A percentile compares a stretch with the other conserved stretches of the same genome.
Conservation (phyloP, 2,888 invertebrate species). For the Ochropacha duplaris region DNA sequence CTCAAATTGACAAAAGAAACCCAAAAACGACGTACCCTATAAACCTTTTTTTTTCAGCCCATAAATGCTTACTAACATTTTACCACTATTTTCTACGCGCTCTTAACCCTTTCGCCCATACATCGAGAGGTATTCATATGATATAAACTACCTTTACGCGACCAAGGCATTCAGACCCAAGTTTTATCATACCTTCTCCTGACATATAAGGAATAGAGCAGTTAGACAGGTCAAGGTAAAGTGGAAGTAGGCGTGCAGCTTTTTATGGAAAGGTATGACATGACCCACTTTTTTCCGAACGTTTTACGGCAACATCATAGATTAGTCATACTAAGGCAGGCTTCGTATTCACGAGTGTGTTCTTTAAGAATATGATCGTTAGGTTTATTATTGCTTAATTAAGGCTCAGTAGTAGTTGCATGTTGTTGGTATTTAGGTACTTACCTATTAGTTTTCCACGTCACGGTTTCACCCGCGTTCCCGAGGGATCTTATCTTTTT, state of each 20-base stretch:
- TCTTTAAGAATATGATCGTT: too few relatives aligned
- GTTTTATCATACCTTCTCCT: slow-evolving; percentile 20
- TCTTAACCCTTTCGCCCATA: slow-evolving; percentile 58
- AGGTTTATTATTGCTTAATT: slow-evolving; percentile 53
- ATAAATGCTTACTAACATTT: slow-evolving; percentile 70
- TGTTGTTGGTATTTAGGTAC: too few relatives aligned
- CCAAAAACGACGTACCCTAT: slow-evolving; percentile 48
- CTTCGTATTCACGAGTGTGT: slow-evolving; percentile 55
- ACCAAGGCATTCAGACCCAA: slow-evolving; percentile 39
- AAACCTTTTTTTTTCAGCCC: slow-evolving; percentile 51
- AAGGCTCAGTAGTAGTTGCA: too few relatives aligned
- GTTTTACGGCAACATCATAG: slow-evolving; percentile 57
- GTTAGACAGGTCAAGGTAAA: slow-evolving; percentile 26
- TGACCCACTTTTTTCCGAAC: slow-evolving; percentile 61
- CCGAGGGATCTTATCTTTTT: neutral
- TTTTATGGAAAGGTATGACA: slow-evolving; percentile 57
- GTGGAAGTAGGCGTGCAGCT: slow-evolving; percentile 33
- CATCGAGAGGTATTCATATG: slow-evolving; percentile 68
- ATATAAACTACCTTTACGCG: slow-evolving; percentile 53
- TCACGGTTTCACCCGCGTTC: too few relatives aligned
- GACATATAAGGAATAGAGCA: slow-evolving; percentile 10
- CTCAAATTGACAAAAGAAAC: slow-evolving; percentile 51
- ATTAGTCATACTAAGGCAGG: slow-evolving; percentile 57
- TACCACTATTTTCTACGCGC: slow-evolving; percentile 58
- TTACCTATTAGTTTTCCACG: too few relatives aligned